phyloP scores from a whole-genome alignment of 2,888 invertebrate genomes.

The Isotomurus palustris region DNA sequence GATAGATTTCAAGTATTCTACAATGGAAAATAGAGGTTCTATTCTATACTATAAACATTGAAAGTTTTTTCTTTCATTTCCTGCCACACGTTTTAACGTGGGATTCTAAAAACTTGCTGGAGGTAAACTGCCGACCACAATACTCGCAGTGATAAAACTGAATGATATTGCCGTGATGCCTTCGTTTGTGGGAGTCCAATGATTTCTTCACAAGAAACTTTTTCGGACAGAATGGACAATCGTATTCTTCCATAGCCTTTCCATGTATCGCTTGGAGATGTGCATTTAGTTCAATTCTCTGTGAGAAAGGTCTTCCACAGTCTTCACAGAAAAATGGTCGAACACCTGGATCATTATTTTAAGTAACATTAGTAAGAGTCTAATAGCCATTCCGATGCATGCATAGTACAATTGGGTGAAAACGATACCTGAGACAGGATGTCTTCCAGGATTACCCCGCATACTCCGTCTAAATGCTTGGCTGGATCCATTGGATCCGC shows the following conservation, averaged over 20 bases:
- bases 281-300: slow-evolving; percentile 21
- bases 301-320: slow-evolving; percentile 20
- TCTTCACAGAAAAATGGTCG: slow-evolving; percentile 19
- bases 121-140: not conserved
- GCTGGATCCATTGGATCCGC: too few species aligned
- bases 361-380: too few species aligned
- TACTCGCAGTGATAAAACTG: not conserved
- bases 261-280: slow-evolving; percentile 24
- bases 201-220: slow-evolving; percentile 29
- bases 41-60: too few species aligned
- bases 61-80: too few species aligned
- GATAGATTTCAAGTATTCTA: too few species aligned
- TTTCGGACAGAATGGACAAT: slow-evolving; percentile 29
- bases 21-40: too few species aligned
- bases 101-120: not conserved
- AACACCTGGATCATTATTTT: not conserved
- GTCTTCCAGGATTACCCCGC: too few species aligned
- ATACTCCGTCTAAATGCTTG: too few species aligned
- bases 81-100: not conserved
- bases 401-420: too few species aligned
- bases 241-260: slow-evolving; percentile 16
- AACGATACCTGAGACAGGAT: too few species aligned
- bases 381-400: too few species aligned
- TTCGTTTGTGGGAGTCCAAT: slow-evolving; percentile 11
- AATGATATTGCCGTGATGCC: not conserved